Conservation (phyloP, 2,888 invertebrate species). For the Acronicta alni region DNA sequence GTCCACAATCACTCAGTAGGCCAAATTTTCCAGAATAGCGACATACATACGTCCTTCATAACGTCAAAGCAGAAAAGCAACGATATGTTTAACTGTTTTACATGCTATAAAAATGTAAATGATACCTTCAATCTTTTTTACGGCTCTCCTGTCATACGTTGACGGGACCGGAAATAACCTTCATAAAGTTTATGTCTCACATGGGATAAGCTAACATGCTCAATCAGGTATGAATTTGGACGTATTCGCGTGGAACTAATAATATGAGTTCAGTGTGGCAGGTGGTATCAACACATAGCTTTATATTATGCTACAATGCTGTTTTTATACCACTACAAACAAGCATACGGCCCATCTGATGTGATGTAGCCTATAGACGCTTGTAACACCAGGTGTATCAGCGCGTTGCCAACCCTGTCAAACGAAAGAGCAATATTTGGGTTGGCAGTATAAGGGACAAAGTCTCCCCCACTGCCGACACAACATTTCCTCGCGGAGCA, state of each 20-base stretch:
- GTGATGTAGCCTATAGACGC: no score
- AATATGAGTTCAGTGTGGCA: conserved; percentile 11
- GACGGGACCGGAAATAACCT: conserved; percentile 26
- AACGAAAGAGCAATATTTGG: no score
- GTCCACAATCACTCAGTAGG: no score
- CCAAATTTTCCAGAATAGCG: no score
- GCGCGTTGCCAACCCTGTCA: no score
- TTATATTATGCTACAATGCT: neutral
- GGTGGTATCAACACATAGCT: conserved; percentile 8
- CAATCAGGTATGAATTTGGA: conserved; percentile 39
- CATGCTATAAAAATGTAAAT: conserved; percentile 19
- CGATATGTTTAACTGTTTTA: conserved; percentile 4
- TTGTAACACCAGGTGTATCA: no score
- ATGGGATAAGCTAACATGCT: conserved; percentile 29
- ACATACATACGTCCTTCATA: neutral
- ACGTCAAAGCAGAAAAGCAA: conserved; percentile 10
- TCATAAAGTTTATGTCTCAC: conserved; percentile 30
- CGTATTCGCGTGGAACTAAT: conserved; percentile 37
- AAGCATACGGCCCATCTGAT: no score
- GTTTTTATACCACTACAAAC: no score
- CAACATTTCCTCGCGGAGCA: no score
- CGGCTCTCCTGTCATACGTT: conserved; percentile 17
- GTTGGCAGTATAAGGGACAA: no score
- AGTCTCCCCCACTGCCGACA: no score
- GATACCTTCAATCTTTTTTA: conserved; percentile 29